Base-by-base conservation (phyloP, 2,113 vertebrate genomes). In the Halcyon senegalensis region DNA sequence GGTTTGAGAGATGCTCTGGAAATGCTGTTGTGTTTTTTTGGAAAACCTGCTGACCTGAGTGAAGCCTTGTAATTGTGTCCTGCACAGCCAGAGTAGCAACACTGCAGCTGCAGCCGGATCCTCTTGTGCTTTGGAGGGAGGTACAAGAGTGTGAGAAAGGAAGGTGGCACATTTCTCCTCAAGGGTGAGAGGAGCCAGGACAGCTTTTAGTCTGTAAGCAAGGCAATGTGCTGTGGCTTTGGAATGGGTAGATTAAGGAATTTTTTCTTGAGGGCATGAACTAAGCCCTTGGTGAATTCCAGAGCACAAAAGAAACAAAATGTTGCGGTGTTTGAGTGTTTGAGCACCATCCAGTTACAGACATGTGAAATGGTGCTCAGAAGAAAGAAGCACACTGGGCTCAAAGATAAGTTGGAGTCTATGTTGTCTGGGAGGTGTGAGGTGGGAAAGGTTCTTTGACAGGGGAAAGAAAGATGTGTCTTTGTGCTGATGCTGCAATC, bases 181-280 rank as follows among this genome's bases (percentile, higher is more conserved):
- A n/a, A 23, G 67, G 53, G 5, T 56, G 35, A 68, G n/a, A 58
- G 48, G 35, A 79, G 28, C 20, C 53, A 28, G 41, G 55, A 31
- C 72, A 5, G 9, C 50, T 39, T 11, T 35, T 13, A 46, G 60
- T 33, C 59, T 79, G 35, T 1, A 2, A 2, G 1, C 0, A 0
- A 66, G 41, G 13, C 4, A 2, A 3, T 48, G 50, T 58, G 37
- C 64, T 50, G 13, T 74, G 51, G 46, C 58, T 91, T 94, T 89
- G 73, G 39, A 74, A 78, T 1, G 24, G 39, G 9, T 67, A 89
- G 39, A 79, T 33, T 7, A 48, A 60, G 46, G 43, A 64, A 46
- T 60, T 56, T 75, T 56, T 70, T 66, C n/a, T 84, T 43, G 43
- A 67, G 56, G 64, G 24, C 24, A 53, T 93, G 33, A 84, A 68